These are phyloP conservation scores for Podarcis muralis DNA, from an alignment of 2,113 vertebrate genomes.

Conservation along the genomic window DNA sequence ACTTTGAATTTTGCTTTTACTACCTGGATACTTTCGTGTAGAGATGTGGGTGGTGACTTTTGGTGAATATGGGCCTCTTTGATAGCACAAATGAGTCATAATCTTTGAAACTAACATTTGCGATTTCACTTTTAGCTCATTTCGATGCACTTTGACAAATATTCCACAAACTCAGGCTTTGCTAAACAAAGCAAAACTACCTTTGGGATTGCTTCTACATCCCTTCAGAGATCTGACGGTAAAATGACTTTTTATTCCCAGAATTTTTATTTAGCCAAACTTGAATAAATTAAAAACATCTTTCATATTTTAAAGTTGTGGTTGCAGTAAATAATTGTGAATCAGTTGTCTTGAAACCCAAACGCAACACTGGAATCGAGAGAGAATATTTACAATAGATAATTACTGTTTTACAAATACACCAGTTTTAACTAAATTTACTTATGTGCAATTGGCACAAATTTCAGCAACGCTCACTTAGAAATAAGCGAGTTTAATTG, in stretches of 20 bases:
- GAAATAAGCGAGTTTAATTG: not conserved
- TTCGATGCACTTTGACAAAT: constrained; percentile 92
- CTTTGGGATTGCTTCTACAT: constrained; percentile 93
- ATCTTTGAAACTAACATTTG: not conserved
- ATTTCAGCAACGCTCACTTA: not conserved
- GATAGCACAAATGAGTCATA: not conserved
- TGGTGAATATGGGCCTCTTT: not conserved
- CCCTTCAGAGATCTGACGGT: constrained; percentile 97
- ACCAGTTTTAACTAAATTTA: not conserved
- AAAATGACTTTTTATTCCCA: constrained; percentile 46
- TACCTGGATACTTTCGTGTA: not conserved
- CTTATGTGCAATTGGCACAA: not conserved
- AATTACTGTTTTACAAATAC: not conserved
- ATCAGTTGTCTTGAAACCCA: not conserved
- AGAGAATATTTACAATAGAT: not conserved
- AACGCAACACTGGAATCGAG: not conserved
- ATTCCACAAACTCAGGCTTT: constrained; percentile 95
- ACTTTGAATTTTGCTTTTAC: not conserved
- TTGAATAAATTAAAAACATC: not conserved
- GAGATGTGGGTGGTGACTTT: not conserved
- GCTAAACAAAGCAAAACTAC: constrained; percentile 95
- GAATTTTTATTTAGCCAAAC: not conserved
- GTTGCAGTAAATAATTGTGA: not conserved
- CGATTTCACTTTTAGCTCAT: constrained; percentile 80
- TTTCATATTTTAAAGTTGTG: not conserved